Evolutionary conservation across 1,140 invertebrate species (phyloP).

Genomic region (Cydia splendana): DNA sequence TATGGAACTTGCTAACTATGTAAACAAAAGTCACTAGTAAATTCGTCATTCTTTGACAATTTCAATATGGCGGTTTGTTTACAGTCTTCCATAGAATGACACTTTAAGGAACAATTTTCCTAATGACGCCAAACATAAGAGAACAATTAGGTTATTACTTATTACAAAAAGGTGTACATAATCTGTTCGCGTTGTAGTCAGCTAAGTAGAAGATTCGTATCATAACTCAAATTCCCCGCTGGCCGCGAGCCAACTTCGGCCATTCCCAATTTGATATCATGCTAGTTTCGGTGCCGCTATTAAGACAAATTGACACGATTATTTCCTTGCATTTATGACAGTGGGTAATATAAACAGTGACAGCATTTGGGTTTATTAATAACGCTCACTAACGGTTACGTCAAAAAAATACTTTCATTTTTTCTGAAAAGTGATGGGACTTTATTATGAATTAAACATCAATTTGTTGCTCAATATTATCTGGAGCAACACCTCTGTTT

Average conservation of each 20-base stretch:
- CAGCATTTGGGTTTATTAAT: background rate
- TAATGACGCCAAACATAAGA: background rate
- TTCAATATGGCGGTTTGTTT: too few relatives aligned
- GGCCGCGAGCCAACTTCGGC: slow-evolving; percentile 17
- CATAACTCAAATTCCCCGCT: slow-evolving; percentile 27
- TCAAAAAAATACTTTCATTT: too few relatives aligned
- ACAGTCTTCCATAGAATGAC: too few relatives aligned
- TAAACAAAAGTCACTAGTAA: too few relatives aligned
- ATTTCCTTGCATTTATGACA: slow-evolving; percentile 16
- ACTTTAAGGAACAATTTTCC: too few relatives aligned
- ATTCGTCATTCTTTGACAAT: too few relatives aligned
- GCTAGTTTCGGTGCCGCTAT: slow-evolving; percentile 23
- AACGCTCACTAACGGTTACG: too few relatives aligned
- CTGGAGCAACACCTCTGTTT: too few relatives aligned
- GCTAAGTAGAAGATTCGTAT: slow-evolving; percentile 25
- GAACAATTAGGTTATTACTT: slow-evolving; percentile 4
- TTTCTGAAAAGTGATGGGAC: too few relatives aligned
- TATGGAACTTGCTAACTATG: too few relatives aligned
- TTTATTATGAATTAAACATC: too few relatives aligned
- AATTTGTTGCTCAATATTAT: too few relatives aligned
- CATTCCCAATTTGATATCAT: slow-evolving; percentile 28
- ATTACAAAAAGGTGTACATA: slow-evolving; percentile 29
- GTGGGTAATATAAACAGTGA: slow-evolving; percentile 3
- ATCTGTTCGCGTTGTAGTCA: background rate
- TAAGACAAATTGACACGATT: slow-evolving; percentile 30